Evolutionary conservation across 1,140 invertebrate species (phyloP).

Genomic region (Oncopodura yosiiana): DNA sequence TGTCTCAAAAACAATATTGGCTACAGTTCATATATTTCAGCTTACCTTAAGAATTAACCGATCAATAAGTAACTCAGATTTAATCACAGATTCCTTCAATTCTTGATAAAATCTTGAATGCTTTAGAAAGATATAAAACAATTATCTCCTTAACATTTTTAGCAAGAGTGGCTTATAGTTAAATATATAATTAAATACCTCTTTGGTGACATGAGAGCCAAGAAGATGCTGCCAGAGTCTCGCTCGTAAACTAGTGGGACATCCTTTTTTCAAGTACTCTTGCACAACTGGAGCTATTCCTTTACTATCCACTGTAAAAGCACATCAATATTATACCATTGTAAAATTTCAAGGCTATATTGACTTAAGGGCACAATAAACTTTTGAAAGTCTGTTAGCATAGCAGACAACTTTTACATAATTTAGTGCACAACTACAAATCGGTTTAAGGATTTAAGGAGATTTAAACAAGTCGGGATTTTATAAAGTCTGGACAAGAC

Average conservation of each 20-base stretch:
- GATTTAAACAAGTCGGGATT: too few relatives aligned
- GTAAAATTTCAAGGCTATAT: conserved; percentile 7
- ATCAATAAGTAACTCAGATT: conserved; percentile 85
- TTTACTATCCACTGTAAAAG: conserved; percentile 46
- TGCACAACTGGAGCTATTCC: conserved; percentile 64
- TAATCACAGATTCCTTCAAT: conserved; percentile 68
- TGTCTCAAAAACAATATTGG: neutral
- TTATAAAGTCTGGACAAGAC: too few relatives aligned
- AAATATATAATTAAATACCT: conserved; percentile 42
- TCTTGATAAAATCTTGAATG: conserved; percentile 70
- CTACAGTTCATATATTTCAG: neutral
- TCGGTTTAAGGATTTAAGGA: too few relatives aligned
- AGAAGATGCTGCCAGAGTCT: conserved; percentile 72
- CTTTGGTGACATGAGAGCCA: conserved; percentile 57
- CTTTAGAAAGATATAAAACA: conserved; percentile 49
- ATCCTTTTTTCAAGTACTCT: conserved; percentile 77
- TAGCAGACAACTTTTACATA: neutral
- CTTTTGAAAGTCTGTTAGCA: conserved; percentile 1
- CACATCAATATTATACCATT: too few relatives aligned
- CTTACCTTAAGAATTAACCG: conserved; percentile 80
- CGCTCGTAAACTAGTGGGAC: conserved; percentile 63
- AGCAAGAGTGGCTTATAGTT: neutral
- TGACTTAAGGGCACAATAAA: neutral
- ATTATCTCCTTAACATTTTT: neutral
- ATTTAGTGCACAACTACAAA: conserved; percentile 4